Percentiles rank a stretch among this genome's conserved stretches.
phyloP scores from a whole-genome alignment of 35 echinoderm and acorn worm genomes.

The Anneissia japonica region DNA sequence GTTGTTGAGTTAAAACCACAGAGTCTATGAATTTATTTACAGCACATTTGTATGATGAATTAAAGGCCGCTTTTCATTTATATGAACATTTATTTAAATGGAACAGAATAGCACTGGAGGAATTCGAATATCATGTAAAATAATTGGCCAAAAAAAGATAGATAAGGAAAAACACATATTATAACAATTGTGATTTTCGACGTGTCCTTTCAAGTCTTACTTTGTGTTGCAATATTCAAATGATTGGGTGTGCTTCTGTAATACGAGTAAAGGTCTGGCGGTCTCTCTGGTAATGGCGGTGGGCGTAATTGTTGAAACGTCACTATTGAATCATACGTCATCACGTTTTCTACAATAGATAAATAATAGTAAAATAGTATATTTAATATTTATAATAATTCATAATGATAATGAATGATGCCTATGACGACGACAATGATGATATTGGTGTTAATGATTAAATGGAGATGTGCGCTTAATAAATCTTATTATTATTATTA shows the following conservation, averaged over 20 bases:
- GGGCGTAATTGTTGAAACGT: conserved; percentile 14
- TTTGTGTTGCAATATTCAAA: conserved; percentile 21
- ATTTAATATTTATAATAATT: not conserved
- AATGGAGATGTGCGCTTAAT: not conserved
- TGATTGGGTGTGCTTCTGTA: conserved; percentile 8
- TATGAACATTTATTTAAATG: conserved; percentile 7
- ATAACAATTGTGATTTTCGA: not conserved
- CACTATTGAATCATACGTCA: conserved; percentile 57
- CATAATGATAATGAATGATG: not conserved
- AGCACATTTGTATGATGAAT: not conserved
- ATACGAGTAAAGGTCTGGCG: conserved; percentile 16
- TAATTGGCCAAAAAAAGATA: too few relatives aligned
- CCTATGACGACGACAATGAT: not conserved
- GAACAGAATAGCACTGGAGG: conserved; percentile 1
- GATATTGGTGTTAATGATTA: not conserved
- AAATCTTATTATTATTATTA: too few relatives aligned
- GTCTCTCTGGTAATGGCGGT: conserved; percentile 37
- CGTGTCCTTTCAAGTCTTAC: conserved; percentile 21
- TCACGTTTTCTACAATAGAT: conserved; percentile 8
- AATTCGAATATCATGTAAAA: too few relatives aligned
- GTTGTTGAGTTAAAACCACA: not conserved
- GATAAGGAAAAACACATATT: too few relatives aligned
- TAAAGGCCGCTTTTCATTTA: not conserved
- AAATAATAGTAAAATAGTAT: not conserved
- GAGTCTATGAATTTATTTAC: not conserved